phyloP scores from a whole-genome alignment of 1,140 invertebrate genomes.

The Mylabris phalerata region DNA sequence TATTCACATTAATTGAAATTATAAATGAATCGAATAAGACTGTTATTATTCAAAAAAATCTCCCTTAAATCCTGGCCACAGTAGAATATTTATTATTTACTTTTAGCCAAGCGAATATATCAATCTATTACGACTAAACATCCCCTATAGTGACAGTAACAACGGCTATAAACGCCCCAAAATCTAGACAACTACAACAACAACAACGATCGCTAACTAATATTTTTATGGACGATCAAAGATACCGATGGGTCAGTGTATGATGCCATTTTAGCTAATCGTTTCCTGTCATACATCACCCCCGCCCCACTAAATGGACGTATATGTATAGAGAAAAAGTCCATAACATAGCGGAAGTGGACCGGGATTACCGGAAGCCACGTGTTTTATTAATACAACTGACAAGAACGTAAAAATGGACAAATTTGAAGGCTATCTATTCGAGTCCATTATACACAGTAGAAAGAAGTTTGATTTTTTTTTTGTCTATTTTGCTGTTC shows the following conservation, averaged over 20 bases:
- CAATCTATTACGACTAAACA: conserved; percentile 24
- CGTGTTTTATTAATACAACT: conserved; percentile 28
- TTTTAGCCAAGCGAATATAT: background rate
- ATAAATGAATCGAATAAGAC: no score
- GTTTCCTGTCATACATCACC: conserved; percentile 34
- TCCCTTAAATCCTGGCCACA: no score
- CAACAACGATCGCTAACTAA: conserved; percentile 23
- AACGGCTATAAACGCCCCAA: conserved; percentile 27
- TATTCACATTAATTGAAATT: no score
- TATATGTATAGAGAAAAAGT: background rate
- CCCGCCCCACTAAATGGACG: no score
- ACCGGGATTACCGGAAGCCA: conserved; percentile 29
- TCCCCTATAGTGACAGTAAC: conserved; percentile 27
- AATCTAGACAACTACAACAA: conserved; percentile 29
- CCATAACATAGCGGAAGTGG: conserved; percentile 21
- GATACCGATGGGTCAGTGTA: conserved; percentile 38
- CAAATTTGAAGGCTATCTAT: background rate
- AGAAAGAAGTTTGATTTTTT: no score
- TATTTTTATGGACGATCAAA: conserved; percentile 43
- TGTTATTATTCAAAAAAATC: no score
- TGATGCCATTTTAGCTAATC: conserved; percentile 36
- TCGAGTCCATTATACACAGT: background rate
- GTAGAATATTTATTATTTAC: no score
- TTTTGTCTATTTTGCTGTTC: no score
- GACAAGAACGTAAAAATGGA: background rate